Evolutionary conservation across 2,797 vertebrate species (phyloP).

Genomic region (Valencia hispanica): DNA sequence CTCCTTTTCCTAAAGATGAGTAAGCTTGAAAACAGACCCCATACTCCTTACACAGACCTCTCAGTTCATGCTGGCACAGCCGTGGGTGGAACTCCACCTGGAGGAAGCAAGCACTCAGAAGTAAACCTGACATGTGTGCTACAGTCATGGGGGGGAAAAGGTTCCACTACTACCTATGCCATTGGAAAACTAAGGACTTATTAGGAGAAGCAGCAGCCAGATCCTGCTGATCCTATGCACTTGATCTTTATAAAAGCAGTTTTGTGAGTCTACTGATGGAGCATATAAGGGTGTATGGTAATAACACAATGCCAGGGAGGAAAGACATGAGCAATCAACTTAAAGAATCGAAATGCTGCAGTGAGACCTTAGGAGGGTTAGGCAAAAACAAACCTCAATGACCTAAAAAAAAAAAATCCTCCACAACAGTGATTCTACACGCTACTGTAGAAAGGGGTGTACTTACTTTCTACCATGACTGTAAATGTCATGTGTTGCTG

Average conservation of each 20-base stretch:
- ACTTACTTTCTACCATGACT: too few species aligned
- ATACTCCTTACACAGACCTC: constrained; percentile 73
- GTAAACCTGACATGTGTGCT: background rate
- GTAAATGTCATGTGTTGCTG: background rate
- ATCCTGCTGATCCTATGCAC: too few species aligned
- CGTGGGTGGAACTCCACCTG: constrained; percentile 87
- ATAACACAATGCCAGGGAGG: background rate
- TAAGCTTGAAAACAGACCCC: constrained; percentile 86
- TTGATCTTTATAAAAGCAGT: too few species aligned
- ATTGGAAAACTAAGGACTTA: background rate
- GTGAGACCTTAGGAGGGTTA: background rate
- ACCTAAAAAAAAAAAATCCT: too few species aligned
- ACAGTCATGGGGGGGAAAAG: background rate
- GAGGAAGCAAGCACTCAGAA: background rate
- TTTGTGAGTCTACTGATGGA: too few species aligned
- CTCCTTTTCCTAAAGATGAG: constrained; percentile 82
- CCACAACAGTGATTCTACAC: background rate
- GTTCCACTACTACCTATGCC: background rate
- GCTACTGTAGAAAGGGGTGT: background rate
- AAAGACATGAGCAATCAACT: background rate
- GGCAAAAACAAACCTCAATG: background rate
- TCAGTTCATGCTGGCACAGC: constrained; percentile 77
- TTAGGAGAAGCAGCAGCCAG: background rate
- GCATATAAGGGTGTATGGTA: too few species aligned
- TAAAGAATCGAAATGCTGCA: background rate